Conservation (phyloP, 2,797 vertebrate species). For the Gallinago solitaria region DNA sequence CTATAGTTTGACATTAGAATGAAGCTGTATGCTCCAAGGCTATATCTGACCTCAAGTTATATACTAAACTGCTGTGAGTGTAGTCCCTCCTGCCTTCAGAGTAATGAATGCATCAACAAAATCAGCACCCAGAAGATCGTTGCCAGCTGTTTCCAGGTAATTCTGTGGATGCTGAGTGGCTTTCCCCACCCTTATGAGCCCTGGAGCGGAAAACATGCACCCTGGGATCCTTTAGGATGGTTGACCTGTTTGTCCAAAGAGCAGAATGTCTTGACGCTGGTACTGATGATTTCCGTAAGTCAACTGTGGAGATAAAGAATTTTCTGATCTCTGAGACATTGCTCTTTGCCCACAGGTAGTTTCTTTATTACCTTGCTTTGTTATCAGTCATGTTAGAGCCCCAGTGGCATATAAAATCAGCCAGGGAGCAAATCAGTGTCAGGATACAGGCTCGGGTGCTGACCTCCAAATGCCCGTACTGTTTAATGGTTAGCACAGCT, state of each 20-base stretch:
- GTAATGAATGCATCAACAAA: not conserved
- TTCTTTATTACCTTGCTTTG: not conserved
- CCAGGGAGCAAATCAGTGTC: not conserved
- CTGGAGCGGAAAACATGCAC: not conserved
- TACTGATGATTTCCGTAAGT: not conserved
- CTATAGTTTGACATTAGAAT: not conserved
- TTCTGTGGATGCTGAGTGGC: not conserved
- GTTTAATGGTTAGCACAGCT: not conserved
- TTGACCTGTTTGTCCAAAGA: not conserved
- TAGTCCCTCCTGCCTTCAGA: not conserved
- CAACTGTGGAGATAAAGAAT: not conserved
- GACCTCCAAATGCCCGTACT: rapidly evolving
- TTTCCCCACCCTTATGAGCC: not conserved
- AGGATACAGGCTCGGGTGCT: not conserved
- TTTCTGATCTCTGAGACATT: not conserved
- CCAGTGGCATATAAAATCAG: not conserved
- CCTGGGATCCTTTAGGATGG: not conserved
- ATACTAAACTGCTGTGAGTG: not conserved
- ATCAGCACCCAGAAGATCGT: not conserved
- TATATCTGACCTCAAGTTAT: not conserved
- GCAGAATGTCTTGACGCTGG: not conserved
- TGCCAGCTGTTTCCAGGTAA: not conserved
- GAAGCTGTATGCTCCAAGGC: not conserved
- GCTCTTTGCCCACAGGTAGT: not conserved
- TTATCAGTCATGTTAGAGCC: not conserved